These are phyloP conservation scores for Orchestia grillus DNA, from an alignment of 1,140 invertebrate species.

Conservation along the genomic window DNA sequence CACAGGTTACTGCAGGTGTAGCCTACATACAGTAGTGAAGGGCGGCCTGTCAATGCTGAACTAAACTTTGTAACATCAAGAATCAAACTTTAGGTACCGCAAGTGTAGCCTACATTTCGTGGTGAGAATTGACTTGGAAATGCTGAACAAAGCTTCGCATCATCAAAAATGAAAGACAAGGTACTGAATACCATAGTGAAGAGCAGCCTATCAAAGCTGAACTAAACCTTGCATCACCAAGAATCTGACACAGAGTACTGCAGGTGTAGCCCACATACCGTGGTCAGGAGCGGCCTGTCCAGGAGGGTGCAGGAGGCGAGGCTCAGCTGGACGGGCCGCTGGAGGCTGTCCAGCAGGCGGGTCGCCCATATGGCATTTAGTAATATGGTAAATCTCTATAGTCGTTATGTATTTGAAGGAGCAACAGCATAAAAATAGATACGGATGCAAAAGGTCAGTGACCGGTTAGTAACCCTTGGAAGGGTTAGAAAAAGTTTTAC, in stretches of 20 bases:
- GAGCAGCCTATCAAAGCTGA: neutral
- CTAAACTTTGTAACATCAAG: neutral
- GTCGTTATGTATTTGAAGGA: too few species aligned
- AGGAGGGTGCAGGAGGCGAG: slow-evolving; percentile 32
- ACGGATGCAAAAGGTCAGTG: too few species aligned
- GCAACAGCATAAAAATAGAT: too few species aligned
- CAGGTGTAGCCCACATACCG: neutral
- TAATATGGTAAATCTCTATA: too few species aligned
- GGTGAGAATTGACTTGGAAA: neutral
- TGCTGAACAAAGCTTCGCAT: neutral
- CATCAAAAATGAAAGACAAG: neutral
- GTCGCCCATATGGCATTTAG: neutral
- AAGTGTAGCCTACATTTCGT: neutral
- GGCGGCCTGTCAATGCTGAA: neutral
- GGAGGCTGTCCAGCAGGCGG: neutral
- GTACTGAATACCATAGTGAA: neutral
- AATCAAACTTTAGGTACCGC: neutral
- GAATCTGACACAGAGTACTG: neutral
- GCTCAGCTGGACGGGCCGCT: slow-evolving; percentile 22
- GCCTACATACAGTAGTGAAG: neutral
- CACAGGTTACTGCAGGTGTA: neutral
- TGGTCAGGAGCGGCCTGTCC: slow-evolving; percentile 6
- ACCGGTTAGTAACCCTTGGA: too few species aligned
- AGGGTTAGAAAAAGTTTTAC: too few species aligned
- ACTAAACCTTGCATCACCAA: neutral